Evolutionary conservation across 2,797 vertebrate genomes (phyloP).

Genomic region (Onychomys leucogaster): DNA sequence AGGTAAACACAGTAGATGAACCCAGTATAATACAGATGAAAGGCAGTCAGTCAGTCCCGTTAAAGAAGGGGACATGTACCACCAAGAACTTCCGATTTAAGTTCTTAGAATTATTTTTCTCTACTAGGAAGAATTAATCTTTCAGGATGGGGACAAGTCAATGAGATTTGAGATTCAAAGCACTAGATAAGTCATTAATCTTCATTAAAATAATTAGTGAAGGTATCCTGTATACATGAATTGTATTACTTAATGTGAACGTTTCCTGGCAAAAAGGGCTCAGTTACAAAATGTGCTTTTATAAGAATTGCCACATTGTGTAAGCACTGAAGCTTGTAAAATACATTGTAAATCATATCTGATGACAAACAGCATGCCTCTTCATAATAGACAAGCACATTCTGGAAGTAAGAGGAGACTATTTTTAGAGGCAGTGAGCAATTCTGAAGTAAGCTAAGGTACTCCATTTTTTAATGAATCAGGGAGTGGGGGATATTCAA

Average conservation of each 20-base stretch:
- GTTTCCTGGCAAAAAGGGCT: slow-evolving; percentile 59
- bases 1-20: background rate
- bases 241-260: slow-evolving; percentile 62
- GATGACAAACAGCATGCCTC: slow-evolving; percentile 23
- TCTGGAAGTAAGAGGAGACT: slow-evolving; percentile 43
- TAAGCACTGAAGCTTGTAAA: slow-evolving; percentile 52
- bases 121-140: slow-evolving; percentile 19
- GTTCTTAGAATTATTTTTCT: slow-evolving; percentile 18
- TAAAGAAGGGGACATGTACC: background rate
- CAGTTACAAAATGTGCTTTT: slow-evolving; percentile 66
- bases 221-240: background rate
- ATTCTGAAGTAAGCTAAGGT: slow-evolving; percentile 27
- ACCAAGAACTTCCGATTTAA: background rate
- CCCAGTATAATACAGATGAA: background rate
- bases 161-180: slow-evolving; percentile 19
- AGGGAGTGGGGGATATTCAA: background rate
- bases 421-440: slow-evolving; percentile 63
- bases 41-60: background rate
- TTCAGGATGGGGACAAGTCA: slow-evolving; percentile 6
- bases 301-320: slow-evolving; percentile 56
- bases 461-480: background rate
- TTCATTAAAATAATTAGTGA: slow-evolving; percentile 44
- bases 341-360: slow-evolving; percentile 61
- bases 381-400: slow-evolving; percentile 40
- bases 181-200: slow-evolving; percentile 12